Conservation (phyloP, 2,888 invertebrate species). For the Pocota personata region DNA sequence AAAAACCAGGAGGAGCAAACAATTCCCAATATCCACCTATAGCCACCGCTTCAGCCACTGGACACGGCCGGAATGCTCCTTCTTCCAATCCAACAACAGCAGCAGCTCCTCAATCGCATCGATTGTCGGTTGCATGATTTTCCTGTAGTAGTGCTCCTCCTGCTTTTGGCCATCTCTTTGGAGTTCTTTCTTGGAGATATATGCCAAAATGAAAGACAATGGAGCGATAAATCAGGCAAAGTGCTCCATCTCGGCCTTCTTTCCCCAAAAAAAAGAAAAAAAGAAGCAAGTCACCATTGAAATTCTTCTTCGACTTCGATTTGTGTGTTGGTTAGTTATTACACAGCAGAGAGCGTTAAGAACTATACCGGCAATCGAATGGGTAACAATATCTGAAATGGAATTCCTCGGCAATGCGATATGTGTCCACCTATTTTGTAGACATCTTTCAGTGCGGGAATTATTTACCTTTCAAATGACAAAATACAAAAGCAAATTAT, state of each 20-base stretch:
- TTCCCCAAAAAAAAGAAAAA: too few species aligned
- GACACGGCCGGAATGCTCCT: conserved; percentile 33
- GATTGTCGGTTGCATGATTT: conserved; percentile 67
- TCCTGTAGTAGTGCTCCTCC: conserved; percentile 35
- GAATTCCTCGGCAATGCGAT: conserved; percentile 54
- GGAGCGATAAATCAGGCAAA: conserved; percentile 76
- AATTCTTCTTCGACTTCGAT: conserved; percentile 38
- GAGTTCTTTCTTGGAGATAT: conserved; percentile 67
- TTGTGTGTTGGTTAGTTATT: conserved; percentile 4
- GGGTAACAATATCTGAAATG: conserved; percentile 73
- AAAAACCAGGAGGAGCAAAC: conserved; percentile 71
- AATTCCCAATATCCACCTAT: conserved; percentile 66
- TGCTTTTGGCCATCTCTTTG: conserved; percentile 31
- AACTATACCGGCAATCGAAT: conserved; percentile 68
- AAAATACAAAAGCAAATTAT: conserved; percentile 73
- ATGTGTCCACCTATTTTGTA: conserved; percentile 1
- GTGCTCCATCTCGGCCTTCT: conserved; percentile 70
- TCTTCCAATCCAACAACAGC: conserved; percentile 10
- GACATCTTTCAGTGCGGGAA: conserved; percentile 60
- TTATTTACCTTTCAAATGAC: conserved; percentile 73
- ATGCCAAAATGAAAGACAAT: conserved; percentile 77
- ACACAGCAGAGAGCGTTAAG: conserved; percentile 33
- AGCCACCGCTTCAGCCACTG: conserved; percentile 56
- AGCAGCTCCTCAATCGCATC: conserved; percentile 67
- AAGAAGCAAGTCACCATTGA: conserved; percentile 50